These are phyloP conservation scores for Melinaea marsaeus DNA, from an alignment of 2,888 invertebrate species.

Conservation along the genomic window DNA sequence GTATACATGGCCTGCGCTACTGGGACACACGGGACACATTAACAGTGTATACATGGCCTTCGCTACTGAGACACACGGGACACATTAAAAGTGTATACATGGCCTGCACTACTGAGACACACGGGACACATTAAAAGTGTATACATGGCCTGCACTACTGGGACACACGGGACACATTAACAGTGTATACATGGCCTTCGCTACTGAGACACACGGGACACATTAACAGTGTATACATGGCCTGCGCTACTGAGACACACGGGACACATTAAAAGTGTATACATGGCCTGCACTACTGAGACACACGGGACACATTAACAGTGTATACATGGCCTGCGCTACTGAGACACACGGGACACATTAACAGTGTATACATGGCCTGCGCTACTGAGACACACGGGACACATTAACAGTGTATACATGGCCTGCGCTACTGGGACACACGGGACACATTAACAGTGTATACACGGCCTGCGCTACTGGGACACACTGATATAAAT, in stretches of 20 bases:
- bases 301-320: constrained; percentile 35
- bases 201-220: constrained; percentile 17
- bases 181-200: constrained; percentile 77
- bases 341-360: background rate
- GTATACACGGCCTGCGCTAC: constrained; percentile 74
- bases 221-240: constrained; percentile 76
- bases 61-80: constrained; percentile 22
- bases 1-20: constrained; percentile 62
- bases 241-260: constrained; percentile 36
- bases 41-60: constrained; percentile 77
- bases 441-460: constrained; percentile 41
- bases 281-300: constrained; percentile 62
- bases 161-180: too few species aligned
- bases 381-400: constrained; percentile 28
- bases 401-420: constrained; percentile 67
- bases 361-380: constrained; percentile 58
- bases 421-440: constrained; percentile 54
- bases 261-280: too few species aligned
- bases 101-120: constrained; percentile 42
- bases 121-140: too few species aligned
- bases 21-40: too few species aligned
- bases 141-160: constrained; percentile 62
- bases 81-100: constrained; percentile 49
- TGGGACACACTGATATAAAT: background rate
- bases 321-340: constrained; percentile 76